Base-by-base conservation (phyloP, 2,797 vertebrate species). In the Fistularia commersonii region DNA sequence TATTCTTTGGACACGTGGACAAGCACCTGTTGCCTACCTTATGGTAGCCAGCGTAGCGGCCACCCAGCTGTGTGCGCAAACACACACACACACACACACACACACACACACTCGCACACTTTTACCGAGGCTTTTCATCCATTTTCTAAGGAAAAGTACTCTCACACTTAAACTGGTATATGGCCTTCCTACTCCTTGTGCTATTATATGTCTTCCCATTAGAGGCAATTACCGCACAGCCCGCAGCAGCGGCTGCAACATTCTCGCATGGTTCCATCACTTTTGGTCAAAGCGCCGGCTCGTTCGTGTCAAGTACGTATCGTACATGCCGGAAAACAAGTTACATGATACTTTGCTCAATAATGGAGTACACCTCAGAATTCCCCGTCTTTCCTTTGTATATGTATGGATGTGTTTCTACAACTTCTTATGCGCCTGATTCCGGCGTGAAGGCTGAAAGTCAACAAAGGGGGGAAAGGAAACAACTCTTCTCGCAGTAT, bases 141-240 rank as follows among this genome's bases (percentile, higher is more conserved):
- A 71, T 78, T 85, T 81, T 79, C 74, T 64, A 59, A 69, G 77
- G 80, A 78, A 80, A 72, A 68, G 65, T 77, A 78, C 72, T 81
- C 69, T 81, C 69, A 76, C 72, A 77, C 69, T 76, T 70, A 65
- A 74, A 70, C 76, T 71, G 69, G 51, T 75, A 73, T 74, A 64
- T 82, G 78, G 71, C 77, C 80, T 82, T 82, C 80, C 71, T 69
- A 53, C 74, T 82, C 72, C 77, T 69, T 66, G n/a, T 74, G 73
- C 79, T 81, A 83, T 87, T 80, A 82, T 76, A 79, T 59, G 65
- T 72, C 57, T 77, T 80, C 79, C 81, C 81, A 85, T 87, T 84
- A 84, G 74, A 81, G 70, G 76, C 80, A 84, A 86, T 87, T 84
- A 83, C 73, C 56, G 61, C 60, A 76, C 55, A 61, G 54, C 54